Evolutionary conservation across 2,113 vertebrate species (phyloP), one percentile per base, ranked within the genome.

Genomic region (Tretioscincus oriximinensis): DNA sequence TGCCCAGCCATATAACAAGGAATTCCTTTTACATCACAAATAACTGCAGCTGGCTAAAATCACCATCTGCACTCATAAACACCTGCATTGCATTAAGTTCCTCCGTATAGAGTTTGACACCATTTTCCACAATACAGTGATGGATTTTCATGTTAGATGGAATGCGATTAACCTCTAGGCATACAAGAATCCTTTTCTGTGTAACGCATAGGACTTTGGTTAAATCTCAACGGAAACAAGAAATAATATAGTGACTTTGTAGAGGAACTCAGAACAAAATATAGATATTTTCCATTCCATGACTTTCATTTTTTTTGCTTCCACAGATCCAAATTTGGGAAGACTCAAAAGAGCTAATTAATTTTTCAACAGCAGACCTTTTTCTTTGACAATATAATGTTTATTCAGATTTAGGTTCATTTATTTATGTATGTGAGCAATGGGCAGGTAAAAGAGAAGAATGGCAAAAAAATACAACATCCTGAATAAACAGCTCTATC

Each of bases 21-120:
- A 90, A 90, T 88, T 88, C 80, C 90, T 94, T 90, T 85, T 87
- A 88, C 86, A 90, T 90, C 89, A 92, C 80, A 77, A 66, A 80
- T 71, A 41, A 24, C 63, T 70, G 87, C 91, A 94, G 92, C 80
- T 90, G 86, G 82, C 82, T 88, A 77, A 88, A 89, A 88, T 81
- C 67, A 83, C 81, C 86, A 90, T 87, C 90, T 91, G 90, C 81
- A 80, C 78, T 83, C 77, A 65, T 74, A 92, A 92, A 90, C 60
- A 81, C 54, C 74, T 86, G 84, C 35, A 78, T 31, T 86, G 70
- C 84, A 68, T 90, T 90, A 88, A 90, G 77, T 45, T 68, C 68
- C 74, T 61, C 29, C 28, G 66, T 35, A 63, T 21, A 87, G 41
- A 89, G 84, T 18, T 81, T 81, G 26, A 93, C 84, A 81, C 85